These are phyloP conservation scores for Cacatua alba DNA, from an alignment of 2,113 vertebrate genomes.

Conservation along the genomic window DNA sequence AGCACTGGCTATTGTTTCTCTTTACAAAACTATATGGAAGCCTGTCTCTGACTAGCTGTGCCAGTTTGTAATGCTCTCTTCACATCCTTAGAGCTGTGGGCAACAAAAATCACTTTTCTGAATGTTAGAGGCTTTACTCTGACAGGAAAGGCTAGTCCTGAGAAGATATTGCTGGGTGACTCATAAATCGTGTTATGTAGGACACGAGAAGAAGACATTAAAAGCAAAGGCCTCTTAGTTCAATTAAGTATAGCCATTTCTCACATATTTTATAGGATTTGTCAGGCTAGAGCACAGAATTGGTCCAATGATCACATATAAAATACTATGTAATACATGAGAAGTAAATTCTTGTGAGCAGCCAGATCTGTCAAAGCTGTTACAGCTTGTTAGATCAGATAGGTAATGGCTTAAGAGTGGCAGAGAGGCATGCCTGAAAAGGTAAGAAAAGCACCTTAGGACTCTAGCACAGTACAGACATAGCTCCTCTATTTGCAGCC, in stretches of 20 bases:
- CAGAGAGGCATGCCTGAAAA: not conserved
- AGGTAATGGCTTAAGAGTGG: not conserved
- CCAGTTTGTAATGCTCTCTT: not conserved
- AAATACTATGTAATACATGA: not conserved
- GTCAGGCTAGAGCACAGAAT: not conserved
- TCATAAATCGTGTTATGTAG: conserved; percentile 11
- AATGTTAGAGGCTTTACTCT: not conserved
- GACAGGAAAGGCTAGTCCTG: not conserved
- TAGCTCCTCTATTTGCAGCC: not conserved
- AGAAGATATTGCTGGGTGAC: conserved; percentile 23
- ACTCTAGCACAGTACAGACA: not conserved
- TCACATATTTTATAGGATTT: not conserved
- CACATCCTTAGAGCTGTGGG: not conserved
- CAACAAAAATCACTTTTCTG: not conserved
- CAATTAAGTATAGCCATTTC: conserved; percentile 25
- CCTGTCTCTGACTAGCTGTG: not conserved
- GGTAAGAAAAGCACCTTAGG: not conserved
- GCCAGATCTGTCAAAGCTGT: not conserved
- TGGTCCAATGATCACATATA: not conserved
- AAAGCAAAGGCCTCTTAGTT: conserved; percentile 46
- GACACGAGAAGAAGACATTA: conserved; percentile 19
- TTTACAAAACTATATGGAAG: not conserved
- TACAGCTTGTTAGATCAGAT: not conserved
- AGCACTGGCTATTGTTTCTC: not conserved
- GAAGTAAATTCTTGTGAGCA: not conserved